phyloP scores from a whole-genome alignment of 2,888 invertebrate species.

The Bembecia ichneumoniformis region DNA sequence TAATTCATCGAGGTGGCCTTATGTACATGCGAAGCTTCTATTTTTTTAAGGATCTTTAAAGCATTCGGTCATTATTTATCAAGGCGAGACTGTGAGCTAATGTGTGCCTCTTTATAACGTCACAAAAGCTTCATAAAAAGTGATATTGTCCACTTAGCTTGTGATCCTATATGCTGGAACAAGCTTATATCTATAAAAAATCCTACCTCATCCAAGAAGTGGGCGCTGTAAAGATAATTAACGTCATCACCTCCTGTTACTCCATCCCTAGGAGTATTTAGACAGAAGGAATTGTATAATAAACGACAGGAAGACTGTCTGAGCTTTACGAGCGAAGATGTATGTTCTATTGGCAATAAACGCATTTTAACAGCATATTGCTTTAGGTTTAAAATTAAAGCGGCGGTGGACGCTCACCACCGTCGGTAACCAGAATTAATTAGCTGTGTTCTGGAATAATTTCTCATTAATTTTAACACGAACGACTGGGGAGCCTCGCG shows the following conservation, averaged over 20 bases:
- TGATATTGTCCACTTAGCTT: too few relatives aligned
- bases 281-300: conserved; percentile 38
- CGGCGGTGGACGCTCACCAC: conserved; percentile 35
- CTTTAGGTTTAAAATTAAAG: conserved; percentile 47
- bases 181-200: not conserved
- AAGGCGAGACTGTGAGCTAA: too few relatives aligned
- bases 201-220: not conserved
- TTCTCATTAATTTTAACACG: conserved; percentile 55
- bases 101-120: too few relatives aligned
- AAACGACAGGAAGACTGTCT: conserved; percentile 46
- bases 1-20: too few relatives aligned
- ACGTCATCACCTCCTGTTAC: conserved; percentile 11
- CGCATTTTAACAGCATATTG: conserved; percentile 51
- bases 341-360: conserved; percentile 50
- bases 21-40: too few relatives aligned
- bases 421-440: conserved; percentile 40
- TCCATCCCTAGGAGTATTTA: conserved; percentile 21
- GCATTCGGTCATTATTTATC: too few relatives aligned
- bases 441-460: conserved; percentile 42
- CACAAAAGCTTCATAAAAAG: too few relatives aligned
- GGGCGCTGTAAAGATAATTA: conserved; percentile 5
- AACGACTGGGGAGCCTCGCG: conserved; percentile 24
- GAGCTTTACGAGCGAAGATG: conserved; percentile 50
- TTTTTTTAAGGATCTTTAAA: too few relatives aligned
- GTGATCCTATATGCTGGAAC: too few relatives aligned